Evolutionary conservation across 2,113 vertebrate species (phyloP).

Genomic region (Tympanuchus pallidicinctus): DNA sequence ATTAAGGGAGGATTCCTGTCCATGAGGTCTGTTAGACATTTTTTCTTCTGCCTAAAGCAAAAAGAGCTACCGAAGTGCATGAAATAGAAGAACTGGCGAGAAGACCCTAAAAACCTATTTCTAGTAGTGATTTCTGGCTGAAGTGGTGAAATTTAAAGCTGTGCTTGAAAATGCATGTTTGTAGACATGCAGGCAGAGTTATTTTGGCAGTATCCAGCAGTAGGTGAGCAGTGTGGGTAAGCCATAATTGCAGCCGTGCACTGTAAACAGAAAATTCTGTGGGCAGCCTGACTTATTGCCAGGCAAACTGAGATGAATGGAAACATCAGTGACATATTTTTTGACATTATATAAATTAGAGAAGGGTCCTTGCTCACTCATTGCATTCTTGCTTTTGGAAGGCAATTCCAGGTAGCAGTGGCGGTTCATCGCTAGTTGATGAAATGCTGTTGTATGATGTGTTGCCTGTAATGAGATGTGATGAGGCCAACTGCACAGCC

Average conservation of each 20-base stretch:
- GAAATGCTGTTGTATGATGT: background rate
- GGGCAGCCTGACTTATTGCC: constrained; percentile 48
- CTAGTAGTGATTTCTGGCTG: background rate
- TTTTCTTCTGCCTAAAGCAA: background rate
- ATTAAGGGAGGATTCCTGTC: background rate
- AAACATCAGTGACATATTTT: background rate
- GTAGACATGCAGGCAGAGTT: background rate
- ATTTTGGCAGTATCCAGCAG: background rate
- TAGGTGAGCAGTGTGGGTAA: constrained; percentile 45
- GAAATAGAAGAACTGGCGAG: background rate
- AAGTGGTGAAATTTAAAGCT: background rate
- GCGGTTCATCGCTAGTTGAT: accelerated
- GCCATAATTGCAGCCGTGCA: background rate
- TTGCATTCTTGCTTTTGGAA: background rate
- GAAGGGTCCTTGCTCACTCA: constrained; percentile 4
- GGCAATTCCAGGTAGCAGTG: background rate
- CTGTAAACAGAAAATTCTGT: constrained; percentile 32
- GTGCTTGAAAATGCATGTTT: background rate
- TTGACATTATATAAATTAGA: constrained; percentile 10
- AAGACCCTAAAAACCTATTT: background rate
- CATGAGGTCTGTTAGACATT: background rate
- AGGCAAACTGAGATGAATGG: constrained; percentile 50
- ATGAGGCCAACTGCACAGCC: background rate
- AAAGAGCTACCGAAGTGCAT: accelerated
- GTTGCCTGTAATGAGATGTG: background rate